These are phyloP conservation scores for Scomber japonicus DNA, from an alignment of 2,113 vertebrate genomes.

Conservation along the genomic window DNA sequence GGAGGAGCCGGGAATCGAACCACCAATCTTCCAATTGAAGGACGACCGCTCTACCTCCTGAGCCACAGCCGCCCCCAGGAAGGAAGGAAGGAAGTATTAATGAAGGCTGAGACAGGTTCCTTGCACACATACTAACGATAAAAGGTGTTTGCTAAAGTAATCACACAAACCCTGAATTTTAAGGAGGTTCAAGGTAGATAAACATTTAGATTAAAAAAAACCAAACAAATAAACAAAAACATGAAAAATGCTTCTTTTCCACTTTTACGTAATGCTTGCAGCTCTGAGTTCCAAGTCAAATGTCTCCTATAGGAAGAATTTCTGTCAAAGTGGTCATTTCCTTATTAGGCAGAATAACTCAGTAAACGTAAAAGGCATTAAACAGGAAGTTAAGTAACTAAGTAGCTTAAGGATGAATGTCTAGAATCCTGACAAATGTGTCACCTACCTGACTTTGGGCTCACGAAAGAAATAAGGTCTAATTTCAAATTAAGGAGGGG, in stretches of 20 bases:
- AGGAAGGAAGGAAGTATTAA: too few relatives aligned
- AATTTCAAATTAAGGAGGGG: not conserved
- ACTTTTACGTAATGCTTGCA: slow-evolving; percentile 48
- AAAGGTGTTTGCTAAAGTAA: slow-evolving; percentile 5
- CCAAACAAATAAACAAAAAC: not conserved
- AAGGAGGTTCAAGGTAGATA: slow-evolving; percentile 9
- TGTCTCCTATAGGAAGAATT: slow-evolving; percentile 1
- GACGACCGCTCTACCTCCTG: too few relatives aligned
- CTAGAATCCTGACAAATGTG: not conserved
- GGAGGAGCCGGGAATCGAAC: too few relatives aligned
- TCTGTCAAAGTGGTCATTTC: slow-evolving; percentile 14
- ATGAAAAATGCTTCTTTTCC: slow-evolving; percentile 7
- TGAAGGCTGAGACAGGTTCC: too few relatives aligned
- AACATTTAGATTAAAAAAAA: slow-evolving; percentile 7
- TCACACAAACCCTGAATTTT: slow-evolving; percentile 33
- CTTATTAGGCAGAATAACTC: not conserved
- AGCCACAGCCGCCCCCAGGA: too few relatives aligned
- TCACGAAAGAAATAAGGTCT: not conserved
- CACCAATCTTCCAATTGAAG: too few relatives aligned
- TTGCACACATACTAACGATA: not conserved
- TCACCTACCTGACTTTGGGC: slow-evolving; percentile 18
- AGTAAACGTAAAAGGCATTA: not conserved
- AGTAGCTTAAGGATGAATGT: slow-evolving; percentile 28
- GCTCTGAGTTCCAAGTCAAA: slow-evolving; percentile 38
- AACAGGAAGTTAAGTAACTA: not conserved